phyloP scores from a whole-genome alignment of 2,113 vertebrate species.

The Caranx ignobilis region DNA sequence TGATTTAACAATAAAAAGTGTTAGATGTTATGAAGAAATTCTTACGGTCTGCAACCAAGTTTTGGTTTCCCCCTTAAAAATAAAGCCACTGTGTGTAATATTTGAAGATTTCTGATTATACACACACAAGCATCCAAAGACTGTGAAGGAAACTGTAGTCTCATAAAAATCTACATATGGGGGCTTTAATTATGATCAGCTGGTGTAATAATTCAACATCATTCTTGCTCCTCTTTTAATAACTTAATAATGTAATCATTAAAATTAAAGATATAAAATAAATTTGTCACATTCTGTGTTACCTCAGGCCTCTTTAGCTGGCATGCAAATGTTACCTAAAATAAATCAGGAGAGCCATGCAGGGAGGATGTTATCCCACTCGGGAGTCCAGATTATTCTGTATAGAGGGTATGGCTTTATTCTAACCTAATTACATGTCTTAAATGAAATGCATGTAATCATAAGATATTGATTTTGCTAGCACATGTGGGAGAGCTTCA shows the following conservation, averaged over 20 bases:
- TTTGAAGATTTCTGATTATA: background rate
- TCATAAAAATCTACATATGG: too few species aligned
- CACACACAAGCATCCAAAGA: too few species aligned
- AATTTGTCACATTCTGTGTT: background rate
- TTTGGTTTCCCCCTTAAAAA: background rate
- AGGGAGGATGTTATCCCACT: background rate
- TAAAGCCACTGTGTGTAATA: background rate
- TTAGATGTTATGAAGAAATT: background rate
- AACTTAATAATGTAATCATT: background rate
- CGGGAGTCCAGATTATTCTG: constrained; percentile 12
- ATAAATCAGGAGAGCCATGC: background rate
- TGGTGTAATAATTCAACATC: background rate
- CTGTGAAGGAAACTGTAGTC: too few species aligned
- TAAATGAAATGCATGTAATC: constrained; percentile 2
- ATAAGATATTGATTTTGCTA: constrained; percentile 38
- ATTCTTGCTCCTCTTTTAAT: background rate
- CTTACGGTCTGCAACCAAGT: background rate
- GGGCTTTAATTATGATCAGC: background rate
- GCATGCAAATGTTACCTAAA: background rate
- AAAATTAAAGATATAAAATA: too few species aligned
- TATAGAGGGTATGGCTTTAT: background rate
- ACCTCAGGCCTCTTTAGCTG: background rate
- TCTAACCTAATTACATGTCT: constrained; percentile 10
- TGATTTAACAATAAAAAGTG: too few species aligned
- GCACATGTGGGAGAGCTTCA: constrained; percentile 12